Base-by-base conservation (phyloP, 1,140 invertebrate species). In the Venustaconcha ellipsiformis region DNA sequence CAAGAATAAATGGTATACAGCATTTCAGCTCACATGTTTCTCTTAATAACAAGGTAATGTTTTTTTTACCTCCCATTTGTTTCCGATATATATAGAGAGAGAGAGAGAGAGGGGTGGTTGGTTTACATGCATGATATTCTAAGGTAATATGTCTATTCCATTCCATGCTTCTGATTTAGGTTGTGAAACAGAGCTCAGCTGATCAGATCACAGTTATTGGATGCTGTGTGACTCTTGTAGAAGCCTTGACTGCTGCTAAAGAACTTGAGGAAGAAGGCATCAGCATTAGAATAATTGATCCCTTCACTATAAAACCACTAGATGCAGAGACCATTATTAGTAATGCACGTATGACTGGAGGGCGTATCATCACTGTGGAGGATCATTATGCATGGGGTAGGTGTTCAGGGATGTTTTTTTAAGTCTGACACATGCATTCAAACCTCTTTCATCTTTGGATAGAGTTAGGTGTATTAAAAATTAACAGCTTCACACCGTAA, bases 301-400 rank as follows among this genome's bases (percentile, higher is more conserved):
- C 94, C 1, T 99, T 99, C 90, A 99, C 97, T 2, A 92, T 99
- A 68, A 99, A 99, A 91, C 98, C 98, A 1, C 91, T 99, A 66
- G 98, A 99, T 90, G 92, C 91, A 67, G 92, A 92, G 3, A 92
- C 93, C 0, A 93, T 99, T 57, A 90, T 95, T 64, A 90, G 92
- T 68, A 93, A 97, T 88, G 97, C 97, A 14, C 92, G 92, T 66
- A 93, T 94, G 67, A 94, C 93, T 77, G 94, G 94, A 57, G 96
- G 96, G 1, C 92, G 93, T 48, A 93, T 99, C 57, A 84, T 99
- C 64, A 97, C 97, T 30, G 96, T 99, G 11, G 98, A 99, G 88
- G 98, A 99, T 91, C 98, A 99, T 90, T 99, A 99, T 88, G 64
- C 37, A 67, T 71, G 69, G 70, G 75, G 75, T 77, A 57, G 17